Evolutionary conservation across 2,888 invertebrate genomes (phyloP).

Genomic region (Plusia festucae): DNA sequence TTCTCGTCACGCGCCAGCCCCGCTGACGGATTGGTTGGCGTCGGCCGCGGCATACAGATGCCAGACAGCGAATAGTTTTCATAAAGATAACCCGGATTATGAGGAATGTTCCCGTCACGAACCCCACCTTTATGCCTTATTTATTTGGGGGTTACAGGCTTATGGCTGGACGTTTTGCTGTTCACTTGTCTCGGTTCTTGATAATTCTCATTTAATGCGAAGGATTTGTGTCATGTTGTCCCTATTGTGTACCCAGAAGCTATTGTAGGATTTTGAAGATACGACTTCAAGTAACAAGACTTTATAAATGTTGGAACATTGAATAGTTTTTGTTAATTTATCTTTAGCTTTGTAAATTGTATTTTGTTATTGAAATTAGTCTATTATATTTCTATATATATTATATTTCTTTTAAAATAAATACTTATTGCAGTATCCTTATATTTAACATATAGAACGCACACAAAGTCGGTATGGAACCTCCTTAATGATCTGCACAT

Average conservation of each 20-base stretch:
- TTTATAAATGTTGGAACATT: neutral
- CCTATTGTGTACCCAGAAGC: neutral
- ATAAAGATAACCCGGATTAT: constrained; percentile 82
- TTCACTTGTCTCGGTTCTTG: constrained; percentile 36
- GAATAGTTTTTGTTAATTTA: neutral
- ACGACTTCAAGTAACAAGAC: neutral
- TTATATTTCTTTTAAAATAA: neutral
- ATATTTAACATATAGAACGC: constrained; percentile 6
- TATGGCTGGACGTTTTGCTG: constrained; percentile 54
- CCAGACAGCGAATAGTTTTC: constrained; percentile 73
- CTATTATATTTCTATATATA: neutral
- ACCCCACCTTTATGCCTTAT: constrained; percentile 62
- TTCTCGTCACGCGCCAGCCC: constrained; percentile 71
- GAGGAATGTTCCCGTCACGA: constrained; percentile 69
- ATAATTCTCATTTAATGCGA: constrained; percentile 38
- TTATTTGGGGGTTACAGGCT: constrained; percentile 61
- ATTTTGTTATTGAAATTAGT: neutral
- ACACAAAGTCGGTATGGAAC: constrained; percentile 28
- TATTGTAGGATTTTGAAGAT: neutral
- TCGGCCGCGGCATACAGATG: constrained; percentile 74
- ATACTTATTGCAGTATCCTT: neutral
- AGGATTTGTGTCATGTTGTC: neutral
- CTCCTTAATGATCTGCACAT: constrained; percentile 23
- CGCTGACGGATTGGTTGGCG: constrained; percentile 77
- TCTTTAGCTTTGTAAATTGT: no score